Conservation (phyloP, 2,888 invertebrate genomes). For the Sinodicranocentrus sp. region DNA sequence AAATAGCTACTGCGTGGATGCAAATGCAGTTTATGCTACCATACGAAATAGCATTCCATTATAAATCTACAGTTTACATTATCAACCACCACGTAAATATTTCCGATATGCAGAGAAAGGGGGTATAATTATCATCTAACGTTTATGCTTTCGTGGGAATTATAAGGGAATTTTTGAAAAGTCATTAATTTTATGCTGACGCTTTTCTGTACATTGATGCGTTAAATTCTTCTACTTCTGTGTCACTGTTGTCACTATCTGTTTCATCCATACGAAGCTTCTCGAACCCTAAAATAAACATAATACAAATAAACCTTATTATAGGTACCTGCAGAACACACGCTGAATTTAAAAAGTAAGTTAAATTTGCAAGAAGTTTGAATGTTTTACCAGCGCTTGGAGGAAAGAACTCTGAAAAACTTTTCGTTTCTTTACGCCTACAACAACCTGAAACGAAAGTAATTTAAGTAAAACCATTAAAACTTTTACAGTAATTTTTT, state of each 20-base stretch:
- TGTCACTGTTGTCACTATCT: constrained; percentile 75
- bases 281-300: constrained; percentile 71
- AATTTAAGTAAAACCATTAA: background rate
- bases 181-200: constrained; percentile 59
- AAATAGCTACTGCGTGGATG: too few relatives aligned
- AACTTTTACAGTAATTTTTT: background rate
- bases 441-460: constrained; percentile 71
- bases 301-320: background rate
- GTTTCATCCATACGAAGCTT: constrained; percentile 76
- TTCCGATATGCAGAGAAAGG: too few relatives aligned
- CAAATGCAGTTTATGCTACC: too few relatives aligned
- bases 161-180: too few relatives aligned
- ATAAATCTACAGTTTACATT: too few relatives aligned
- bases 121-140: too few relatives aligned
- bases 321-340: too few relatives aligned
- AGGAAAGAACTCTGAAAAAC: constrained; percentile 76
- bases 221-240: constrained; percentile 76
- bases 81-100: too few relatives aligned
- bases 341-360: too few relatives aligned
- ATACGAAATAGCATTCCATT: too few relatives aligned
- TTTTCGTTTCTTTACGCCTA: constrained; percentile 74
- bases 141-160: too few relatives aligned
- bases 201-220: constrained; percentile 74
- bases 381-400: constrained; percentile 71
- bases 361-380: too few relatives aligned